Evolutionary conservation across 2,888 invertebrate species (phyloP), one percentile per base, ranked within the genome.

Genomic region (Timema cristinae): DNA sequence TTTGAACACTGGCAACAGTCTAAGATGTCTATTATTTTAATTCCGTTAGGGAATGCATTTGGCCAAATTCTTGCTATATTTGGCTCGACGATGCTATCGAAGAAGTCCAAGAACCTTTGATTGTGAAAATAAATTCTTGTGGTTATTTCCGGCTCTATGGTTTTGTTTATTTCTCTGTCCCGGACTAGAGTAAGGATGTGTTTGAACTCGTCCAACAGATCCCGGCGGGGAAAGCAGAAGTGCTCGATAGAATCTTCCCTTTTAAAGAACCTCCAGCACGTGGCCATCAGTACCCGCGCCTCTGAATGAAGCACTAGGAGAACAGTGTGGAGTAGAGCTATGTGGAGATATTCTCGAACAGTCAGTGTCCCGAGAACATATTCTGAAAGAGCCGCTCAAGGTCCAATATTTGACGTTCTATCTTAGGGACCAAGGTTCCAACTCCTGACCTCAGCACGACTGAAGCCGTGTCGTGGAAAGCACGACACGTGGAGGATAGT

Each of bases 171-270:
- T n/a, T 52, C 69, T 13, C 56, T 49, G 10, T 66, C 16, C 11
- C 50, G 56, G 10, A 72, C 69, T 8, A 63, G 7, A 32, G 7
- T n/a, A 47, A 69, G n/a, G 32, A 69, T 61, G 47, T 48, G 52
- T 16, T 69, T 48, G 63, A 66, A 54, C 50, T 72, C 72, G 67
- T 72, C 72, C 52, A 72, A 49, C 7, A 72, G 56, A 54, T 72
- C 66, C 50, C 72, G 69, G 51, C 50, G 51, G 8, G 69, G 69
- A 63, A 72, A 72, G 50, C 72, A 72, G 56, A 69, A 72, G 56
- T 66, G 47, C 9, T 7, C 49, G 32, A 32, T 32, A 32, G 32
- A 32, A 50, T 56, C 50, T 56, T 63, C 69, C 0, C 71, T 47
- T 54, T 69, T 50, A 32, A 32, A 32, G 66, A 66, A 72, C 32